Percentiles rank a stretch among this genome's conserved stretches.
These are phyloP conservation scores for Camptogramma bilineatum DNA, from an alignment of 2,888 invertebrate species.

Conservation along the genomic window DNA sequence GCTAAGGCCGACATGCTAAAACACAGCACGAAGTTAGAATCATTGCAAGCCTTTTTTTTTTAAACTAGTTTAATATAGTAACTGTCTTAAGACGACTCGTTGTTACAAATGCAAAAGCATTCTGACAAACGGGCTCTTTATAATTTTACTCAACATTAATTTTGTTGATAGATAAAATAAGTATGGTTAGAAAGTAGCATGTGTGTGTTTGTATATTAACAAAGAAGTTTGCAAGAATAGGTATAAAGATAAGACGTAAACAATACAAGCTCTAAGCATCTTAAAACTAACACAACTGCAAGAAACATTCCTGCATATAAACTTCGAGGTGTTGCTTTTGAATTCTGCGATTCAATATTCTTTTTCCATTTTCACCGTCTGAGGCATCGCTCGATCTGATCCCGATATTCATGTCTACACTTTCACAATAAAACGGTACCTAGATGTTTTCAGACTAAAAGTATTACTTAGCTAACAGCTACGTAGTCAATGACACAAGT, in stretches of 20 bases:
- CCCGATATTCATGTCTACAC: conserved; percentile 55
- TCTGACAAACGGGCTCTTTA: no score
- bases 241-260: background rate
- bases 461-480: conserved; percentile 36
- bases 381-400: conserved; percentile 52
- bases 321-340: conserved; percentile 68
- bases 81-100: no score
- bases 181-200: background rate
- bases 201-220: background rate
- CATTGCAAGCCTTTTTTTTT: no score
- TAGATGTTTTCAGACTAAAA: conserved; percentile 43
- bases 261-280: conserved; percentile 13
- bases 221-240: background rate
- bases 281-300: conserved; percentile 16
- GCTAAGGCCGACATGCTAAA: no score
- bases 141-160: no score
- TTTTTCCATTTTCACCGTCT: conserved; percentile 71
- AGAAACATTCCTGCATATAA: conserved; percentile 46
- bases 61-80: no score
- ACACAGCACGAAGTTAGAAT: no score
- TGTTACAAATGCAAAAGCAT: no score
- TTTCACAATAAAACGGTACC: conserved; percentile 46
- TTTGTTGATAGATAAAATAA: no score
- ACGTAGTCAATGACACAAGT: background rate
- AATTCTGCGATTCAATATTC: conserved; percentile 75